Evolutionary conservation across 2,797 vertebrate genomes (phyloP), one percentile per base, ranked within the genome.

Genomic region (Nannoperca obscura): DNA sequence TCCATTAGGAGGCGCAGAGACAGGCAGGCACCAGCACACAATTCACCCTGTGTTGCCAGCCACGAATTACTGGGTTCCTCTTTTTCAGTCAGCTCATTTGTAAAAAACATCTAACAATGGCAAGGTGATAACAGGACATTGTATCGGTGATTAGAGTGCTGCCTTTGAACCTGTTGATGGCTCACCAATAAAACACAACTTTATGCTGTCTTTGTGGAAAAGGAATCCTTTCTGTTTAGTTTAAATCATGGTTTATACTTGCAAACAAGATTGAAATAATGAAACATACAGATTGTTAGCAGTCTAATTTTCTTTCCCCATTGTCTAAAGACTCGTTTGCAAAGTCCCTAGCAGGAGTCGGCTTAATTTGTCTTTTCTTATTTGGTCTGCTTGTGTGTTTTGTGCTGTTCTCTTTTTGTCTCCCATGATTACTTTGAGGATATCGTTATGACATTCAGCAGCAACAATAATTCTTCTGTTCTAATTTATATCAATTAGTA

Each of bases 401-500:
- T 93, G 92, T 90, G 91, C 90, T 83, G 80, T 93, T 92, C 84
- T 88, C 82, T 90, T 93, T 95, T 94, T 90, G 86, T 89, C 79
- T 92, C 90, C 82, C 81, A 82, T 92, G 90, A 92, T 89, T 94
- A 95, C 95, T 96, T 95, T 94, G 93, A 96, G 94, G 93, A 95
- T 96, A 96, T 96, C 93, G 91, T 96, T 96, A 95, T 96, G 95
- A 96, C 95, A 95, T 97, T 96, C 94, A 95, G 92, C 95, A 95
- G 95, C 93, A 96, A 98, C 96, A 97, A 96, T 94, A 96, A 96
- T 97, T 97, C 96, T 96, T 97, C 95, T 95, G 96, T 96, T 97
- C 95, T 95, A 96, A 97, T 97, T 97, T 96, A 94, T 96, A 96
- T 98, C 96, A 97, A 96, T 97, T 97, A 97, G 96, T 95, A 93